phyloP scores from a whole-genome alignment of 2,113 vertebrate species.

The Telmatochromis brachygnathus region DNA sequence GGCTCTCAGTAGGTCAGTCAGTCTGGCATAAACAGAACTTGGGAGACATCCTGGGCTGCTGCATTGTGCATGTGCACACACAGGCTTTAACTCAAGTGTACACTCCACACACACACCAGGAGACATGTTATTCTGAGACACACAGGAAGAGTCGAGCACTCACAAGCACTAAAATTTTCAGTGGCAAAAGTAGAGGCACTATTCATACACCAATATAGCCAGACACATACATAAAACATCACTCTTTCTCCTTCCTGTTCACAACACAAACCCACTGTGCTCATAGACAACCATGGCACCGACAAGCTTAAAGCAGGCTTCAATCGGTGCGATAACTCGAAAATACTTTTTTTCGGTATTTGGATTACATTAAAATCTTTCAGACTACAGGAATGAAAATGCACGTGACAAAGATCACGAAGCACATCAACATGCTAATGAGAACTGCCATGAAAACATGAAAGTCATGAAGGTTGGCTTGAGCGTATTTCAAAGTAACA shows the following conservation, averaged over 20 bases:
- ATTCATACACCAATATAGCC: neutral
- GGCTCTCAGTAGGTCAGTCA: constrained; percentile 46
- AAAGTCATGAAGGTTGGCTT: neutral
- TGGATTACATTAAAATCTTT: neutral
- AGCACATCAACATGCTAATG: neutral
- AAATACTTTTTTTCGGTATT: neutral
- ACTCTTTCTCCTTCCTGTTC: neutral
- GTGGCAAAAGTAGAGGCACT: neutral
- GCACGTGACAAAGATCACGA: neutral
- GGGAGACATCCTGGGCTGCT: constrained; percentile 5
- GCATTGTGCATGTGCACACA: neutral
- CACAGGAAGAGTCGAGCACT: neutral
- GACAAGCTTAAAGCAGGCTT: neutral
- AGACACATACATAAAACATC: neutral
- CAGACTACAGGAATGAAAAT: neutral
- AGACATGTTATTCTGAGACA: neutral
- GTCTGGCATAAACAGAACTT: constrained; percentile 29
- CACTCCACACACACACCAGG: neutral
- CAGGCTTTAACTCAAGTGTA: neutral
- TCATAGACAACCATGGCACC: neutral
- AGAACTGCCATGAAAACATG: neutral
- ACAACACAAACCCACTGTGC: neutral
- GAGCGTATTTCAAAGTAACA: neutral
- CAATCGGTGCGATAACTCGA: neutral
- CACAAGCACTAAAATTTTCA: neutral